Percentiles rank a stretch among this genome's conserved stretches.
Conservation (phyloP, 2,888 invertebrate species). For the Hyalella azteca region DNA sequence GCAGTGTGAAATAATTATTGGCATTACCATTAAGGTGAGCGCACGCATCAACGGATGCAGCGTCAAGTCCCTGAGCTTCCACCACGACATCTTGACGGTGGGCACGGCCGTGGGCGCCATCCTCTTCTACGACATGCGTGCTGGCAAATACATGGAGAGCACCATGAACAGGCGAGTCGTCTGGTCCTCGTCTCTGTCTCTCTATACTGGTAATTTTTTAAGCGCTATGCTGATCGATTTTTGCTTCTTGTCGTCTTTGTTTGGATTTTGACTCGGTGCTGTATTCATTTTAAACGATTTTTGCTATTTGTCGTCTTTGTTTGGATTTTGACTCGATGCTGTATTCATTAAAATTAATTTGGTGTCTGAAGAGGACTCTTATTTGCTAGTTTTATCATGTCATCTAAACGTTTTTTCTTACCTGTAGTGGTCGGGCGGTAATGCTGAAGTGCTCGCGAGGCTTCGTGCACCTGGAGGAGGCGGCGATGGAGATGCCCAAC, state of each 20-base stretch:
- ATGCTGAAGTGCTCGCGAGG: constrained; percentile 86
- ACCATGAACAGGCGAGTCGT: constrained; percentile 70
- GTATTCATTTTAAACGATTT: not conserved
- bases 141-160: constrained; percentile 88
- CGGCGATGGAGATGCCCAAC: constrained; percentile 67
- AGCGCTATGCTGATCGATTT: no score
- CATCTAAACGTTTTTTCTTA: no score
- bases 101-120: constrained; percentile 91
- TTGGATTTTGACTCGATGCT: not conserved
- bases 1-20: no score
- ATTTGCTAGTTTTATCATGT: no score
- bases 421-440: constrained; percentile 74
- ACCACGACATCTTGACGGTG: constrained; percentile 86
- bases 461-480: constrained; percentile 73
- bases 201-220: no score
- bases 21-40: no score
- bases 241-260: not conserved
- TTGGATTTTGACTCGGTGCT: not conserved
- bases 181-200: no score
- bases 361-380: no score
- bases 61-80: constrained; percentile 88
- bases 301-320: not conserved
- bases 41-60: constrained; percentile 86
- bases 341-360: not conserved
- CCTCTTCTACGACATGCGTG: constrained; percentile 91